phyloP scores from a whole-genome alignment of 2,888 invertebrate species.

The Rotaria socialis region DNA sequence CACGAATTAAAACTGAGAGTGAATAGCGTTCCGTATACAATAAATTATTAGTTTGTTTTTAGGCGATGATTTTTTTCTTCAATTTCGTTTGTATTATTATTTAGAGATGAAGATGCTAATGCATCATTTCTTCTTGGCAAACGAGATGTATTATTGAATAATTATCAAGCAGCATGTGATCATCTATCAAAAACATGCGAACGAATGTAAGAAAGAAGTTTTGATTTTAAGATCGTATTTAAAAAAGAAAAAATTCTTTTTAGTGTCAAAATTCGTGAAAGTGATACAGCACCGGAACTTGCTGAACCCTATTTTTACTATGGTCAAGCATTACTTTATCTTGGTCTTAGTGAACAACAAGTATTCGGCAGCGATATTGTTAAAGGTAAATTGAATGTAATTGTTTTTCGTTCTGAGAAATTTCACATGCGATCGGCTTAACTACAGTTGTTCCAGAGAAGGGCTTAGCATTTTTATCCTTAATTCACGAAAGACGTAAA shows the following conservation, averaged over 20 bases:
- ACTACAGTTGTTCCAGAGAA: no score
- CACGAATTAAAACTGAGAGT: no score
- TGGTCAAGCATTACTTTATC: constrained; percentile 71
- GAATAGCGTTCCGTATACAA: no score
- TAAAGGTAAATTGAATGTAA: background rate
- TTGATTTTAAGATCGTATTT: no score
- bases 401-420: no score
- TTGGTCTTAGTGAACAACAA: constrained; percentile 78
- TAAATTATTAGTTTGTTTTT: no score
- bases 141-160: constrained; percentile 22
- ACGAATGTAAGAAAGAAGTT: background rate
- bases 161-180: constrained; percentile 33
- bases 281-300: constrained; percentile 77
- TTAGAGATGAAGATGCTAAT: constrained; percentile 32
- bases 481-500: no score
- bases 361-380: constrained; percentile 66
- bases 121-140: background rate
- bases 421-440: no score
- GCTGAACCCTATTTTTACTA: constrained; percentile 83
- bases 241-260: background rate
- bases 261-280: background rate
- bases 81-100: no score
- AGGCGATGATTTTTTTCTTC: no score
- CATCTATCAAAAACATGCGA: constrained; percentile 34
- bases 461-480: no score